Evolutionary conservation across 2,888 invertebrate genomes (phyloP), one percentile per base, ranked within the genome.

Genomic region (Flexamia atlantica): DNA sequence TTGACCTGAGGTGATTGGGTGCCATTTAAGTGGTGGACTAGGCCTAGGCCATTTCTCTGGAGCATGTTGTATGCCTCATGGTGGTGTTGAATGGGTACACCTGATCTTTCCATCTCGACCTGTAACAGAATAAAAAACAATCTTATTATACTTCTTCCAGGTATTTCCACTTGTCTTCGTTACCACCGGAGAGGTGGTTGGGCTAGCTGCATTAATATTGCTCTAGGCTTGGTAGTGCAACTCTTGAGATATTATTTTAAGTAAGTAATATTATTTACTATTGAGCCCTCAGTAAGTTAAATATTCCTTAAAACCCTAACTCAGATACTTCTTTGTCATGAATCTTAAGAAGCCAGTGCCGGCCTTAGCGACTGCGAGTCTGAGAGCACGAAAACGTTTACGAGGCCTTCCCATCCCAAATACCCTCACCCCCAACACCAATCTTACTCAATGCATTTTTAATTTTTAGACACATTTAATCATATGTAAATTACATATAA

Each of bases 1-100:
- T 91, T 70, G 88, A 90, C 53, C 90, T 91, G 36, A 88, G 90
- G 32, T 74, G 76, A 82, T 87, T 79, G 36, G 7, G 50, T 40
- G 10, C 85, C 85, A 50, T 85, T 85, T 25, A 84, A 50, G 74
- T 83, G 82, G 82, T 87, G 87, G 32, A 86, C 85, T 50, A 87
- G 85, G 60, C 86, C 86, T 10, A 86, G 84, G 36, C 87, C 87
- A 74, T 87, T 87, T 83, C 87, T 85, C n/a, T 88, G 88, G 40
- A 88, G 84, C 84, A 88, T 85, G 50, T 88, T 87, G 85, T 88
- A 88, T 82, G 86, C 86, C 64, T 87, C 87, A 84, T 88, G 87
- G 84, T 87, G 87, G 72, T 88, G 87, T 50, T 86, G 86, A 46
- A 87, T 84, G 74, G 88, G 87, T 85, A 88, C 86, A 81, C 87